Evolutionary conservation across 2,888 invertebrate genomes (phyloP).

Genomic region (Dendrolimus pini): DNA sequence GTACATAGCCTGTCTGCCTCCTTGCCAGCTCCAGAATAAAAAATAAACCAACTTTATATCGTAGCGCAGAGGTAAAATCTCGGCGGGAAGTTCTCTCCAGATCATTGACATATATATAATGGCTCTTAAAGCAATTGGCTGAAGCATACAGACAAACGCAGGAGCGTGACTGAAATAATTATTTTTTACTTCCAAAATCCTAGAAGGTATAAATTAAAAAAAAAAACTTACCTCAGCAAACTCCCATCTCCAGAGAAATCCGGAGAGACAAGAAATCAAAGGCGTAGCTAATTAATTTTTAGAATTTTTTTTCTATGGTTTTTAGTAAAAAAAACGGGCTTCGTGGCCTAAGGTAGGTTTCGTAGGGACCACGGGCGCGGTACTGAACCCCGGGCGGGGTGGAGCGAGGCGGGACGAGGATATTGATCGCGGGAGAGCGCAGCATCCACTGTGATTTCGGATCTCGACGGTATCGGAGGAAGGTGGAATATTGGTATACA

Average conservation of each 20-base stretch:
- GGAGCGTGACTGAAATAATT: too few relatives aligned
- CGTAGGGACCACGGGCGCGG: slow-evolving; percentile 33
- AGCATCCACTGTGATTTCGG: slow-evolving; percentile 36
- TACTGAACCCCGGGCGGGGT: slow-evolving; percentile 35
- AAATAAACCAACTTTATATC: too few relatives aligned
- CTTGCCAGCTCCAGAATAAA: too few relatives aligned
- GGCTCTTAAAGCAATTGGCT: too few relatives aligned
- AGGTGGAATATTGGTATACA: slow-evolving; percentile 17
- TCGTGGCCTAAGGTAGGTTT: slow-evolving; percentile 4
- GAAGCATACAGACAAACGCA: too few relatives aligned
- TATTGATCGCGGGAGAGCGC: slow-evolving; percentile 59
- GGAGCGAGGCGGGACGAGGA: slow-evolving; percentile 20
- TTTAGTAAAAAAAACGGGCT: neutral
- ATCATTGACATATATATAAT: too few relatives aligned
- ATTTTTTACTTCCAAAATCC: too few relatives aligned
- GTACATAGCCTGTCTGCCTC: too few relatives aligned
- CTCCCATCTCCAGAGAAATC: slow-evolving; percentile 47
- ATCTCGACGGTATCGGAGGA: neutral
- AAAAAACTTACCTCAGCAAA: slow-evolving; percentile 39
- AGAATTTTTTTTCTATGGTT: neutral
- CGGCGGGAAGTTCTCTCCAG: too few relatives aligned
- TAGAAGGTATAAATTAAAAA: too few relatives aligned
- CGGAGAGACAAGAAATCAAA: slow-evolving; percentile 19
- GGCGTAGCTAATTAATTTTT: neutral
- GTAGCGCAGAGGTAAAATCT: too few relatives aligned